phyloP scores from a whole-genome alignment of 2,888 invertebrate genomes.

The Cephus spinipes region DNA sequence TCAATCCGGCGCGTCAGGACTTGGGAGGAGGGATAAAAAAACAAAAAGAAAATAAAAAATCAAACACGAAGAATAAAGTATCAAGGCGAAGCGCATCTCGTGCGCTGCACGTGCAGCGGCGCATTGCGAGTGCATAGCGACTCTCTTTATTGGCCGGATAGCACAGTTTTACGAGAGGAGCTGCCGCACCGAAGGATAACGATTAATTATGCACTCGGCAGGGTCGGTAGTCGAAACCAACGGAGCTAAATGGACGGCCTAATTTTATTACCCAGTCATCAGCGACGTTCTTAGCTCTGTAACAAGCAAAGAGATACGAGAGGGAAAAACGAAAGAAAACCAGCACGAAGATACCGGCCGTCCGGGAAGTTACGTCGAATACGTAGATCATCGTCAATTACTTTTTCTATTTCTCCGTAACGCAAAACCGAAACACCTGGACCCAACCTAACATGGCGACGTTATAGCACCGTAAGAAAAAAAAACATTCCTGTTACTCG shows the following conservation, averaged over 20 bases:
- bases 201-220: background rate
- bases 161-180: background rate
- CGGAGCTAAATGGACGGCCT: background rate
- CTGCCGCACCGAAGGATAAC: background rate
- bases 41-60: background rate
- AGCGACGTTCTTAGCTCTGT: background rate
- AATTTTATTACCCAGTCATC: background rate
- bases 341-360: background rate
- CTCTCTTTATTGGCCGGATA: too few species aligned
- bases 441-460: background rate
- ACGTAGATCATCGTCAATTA: background rate
- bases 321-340: constrained; percentile 3
- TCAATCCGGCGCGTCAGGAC: background rate
- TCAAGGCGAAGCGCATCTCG: background rate
- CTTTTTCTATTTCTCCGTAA: background rate
- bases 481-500: background rate
- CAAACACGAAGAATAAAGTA: constrained; percentile 9
- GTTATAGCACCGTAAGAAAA: background rate
- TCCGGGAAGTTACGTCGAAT: background rate
- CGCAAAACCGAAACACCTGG: background rate
- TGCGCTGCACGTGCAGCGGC: too few species aligned
- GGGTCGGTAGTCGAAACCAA: background rate
- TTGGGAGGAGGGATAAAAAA: constrained; percentile 1
- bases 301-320: background rate
- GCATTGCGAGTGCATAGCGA: too few species aligned